Evolutionary conservation across 2,113 vertebrate genomes (phyloP), one percentile per base, ranked within the genome.

Genomic region (Uria aalge): DNA sequence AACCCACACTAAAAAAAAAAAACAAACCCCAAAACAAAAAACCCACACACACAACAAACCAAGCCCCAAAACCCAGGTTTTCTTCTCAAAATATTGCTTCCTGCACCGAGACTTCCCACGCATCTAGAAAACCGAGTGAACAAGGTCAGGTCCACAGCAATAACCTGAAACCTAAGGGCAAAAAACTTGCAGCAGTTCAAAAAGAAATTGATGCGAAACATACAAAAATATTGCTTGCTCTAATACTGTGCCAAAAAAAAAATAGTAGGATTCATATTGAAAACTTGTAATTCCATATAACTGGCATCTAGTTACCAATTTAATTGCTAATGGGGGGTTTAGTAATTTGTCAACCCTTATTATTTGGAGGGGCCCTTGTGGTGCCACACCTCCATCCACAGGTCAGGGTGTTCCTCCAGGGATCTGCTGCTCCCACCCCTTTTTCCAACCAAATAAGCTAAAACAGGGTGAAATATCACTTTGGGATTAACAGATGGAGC

Each of bases 401-500:
- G n/a, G 5, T 22, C 32, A 23, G 3, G 17, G n/a, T 32, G 7
- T 48, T 66, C 7, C n/a, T 19, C 59, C 45, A 17, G 10, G 15
- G 13, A 30, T 5, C 22, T 18, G 14, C 30, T 60, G 11, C 14
- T 14, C 6, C 1, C 6, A 4, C 2, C 7, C 16, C 2, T 14
- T 21, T 26, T 16, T n/a, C 45, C 41, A 48, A 12, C 5, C 13
- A 38, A 41, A 7, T 9, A 15, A 66, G 4, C 11, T 26, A 29
- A 10, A 38, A 32, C 5, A 7, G 22, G 32, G 15, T 13, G 12
- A 86, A 82, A 26, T 0, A 22, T 2, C 13, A n/a, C 34, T 48
- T 52, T 0, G 11, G 15, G 15, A n/a, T 15, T 14, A 40, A 45
- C 9, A 41, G 7, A 12, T 4, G 12, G 15, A 36, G 5, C 2